These are phyloP conservation scores for Aricia artaxerxes DNA, from an alignment of 2,888 invertebrate genomes.

Conservation along the genomic window DNA sequence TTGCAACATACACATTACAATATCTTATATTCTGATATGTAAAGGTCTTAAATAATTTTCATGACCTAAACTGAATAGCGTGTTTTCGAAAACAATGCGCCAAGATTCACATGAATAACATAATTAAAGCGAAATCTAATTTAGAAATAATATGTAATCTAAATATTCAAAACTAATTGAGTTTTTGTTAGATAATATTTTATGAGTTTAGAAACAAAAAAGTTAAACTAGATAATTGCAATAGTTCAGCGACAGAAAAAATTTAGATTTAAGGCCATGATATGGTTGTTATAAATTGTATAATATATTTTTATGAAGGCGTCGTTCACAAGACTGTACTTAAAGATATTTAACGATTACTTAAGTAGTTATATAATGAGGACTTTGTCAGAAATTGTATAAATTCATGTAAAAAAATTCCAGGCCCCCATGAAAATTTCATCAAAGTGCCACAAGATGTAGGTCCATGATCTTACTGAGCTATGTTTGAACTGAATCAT, in stretches of 20 bases:
- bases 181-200: constrained; percentile 9
- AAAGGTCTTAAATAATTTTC: constrained; percentile 13
- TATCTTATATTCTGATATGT: constrained; percentile 15
- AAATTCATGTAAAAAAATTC: too few relatives aligned
- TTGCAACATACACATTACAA: background rate
- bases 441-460: too few relatives aligned
- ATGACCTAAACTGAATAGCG: background rate
- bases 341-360: too few relatives aligned
- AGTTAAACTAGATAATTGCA: background rate
- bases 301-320: too few relatives aligned
- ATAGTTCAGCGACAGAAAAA: background rate
- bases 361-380: too few relatives aligned
- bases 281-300: background rate
- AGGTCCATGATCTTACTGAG: too few relatives aligned
- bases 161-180: constrained; percentile 28
- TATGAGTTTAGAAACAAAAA: background rate
- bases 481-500: too few relatives aligned
- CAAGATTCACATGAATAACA: constrained; percentile 26
- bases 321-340: too few relatives aligned
- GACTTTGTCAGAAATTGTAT: too few relatives aligned
- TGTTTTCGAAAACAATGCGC: constrained; percentile 3
- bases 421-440: too few relatives aligned
- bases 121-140: constrained; percentile 24
- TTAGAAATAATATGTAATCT: constrained; percentile 27
- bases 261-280: background rate